phyloP scores from a whole-genome alignment of 2,888 invertebrate genomes.

The Diadegma fenestrale region DNA sequence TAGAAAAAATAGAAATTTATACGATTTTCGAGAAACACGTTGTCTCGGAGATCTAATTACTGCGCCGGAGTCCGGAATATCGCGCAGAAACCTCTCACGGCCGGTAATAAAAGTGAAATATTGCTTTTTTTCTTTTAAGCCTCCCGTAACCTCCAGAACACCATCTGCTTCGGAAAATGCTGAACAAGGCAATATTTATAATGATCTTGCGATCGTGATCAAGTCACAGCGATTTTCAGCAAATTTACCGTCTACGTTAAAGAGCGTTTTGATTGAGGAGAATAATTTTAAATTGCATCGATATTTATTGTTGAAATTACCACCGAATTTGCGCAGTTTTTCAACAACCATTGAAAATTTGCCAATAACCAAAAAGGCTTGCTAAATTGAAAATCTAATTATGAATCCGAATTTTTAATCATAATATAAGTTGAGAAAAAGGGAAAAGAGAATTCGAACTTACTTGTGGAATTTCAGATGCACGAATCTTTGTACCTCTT shows the following conservation, averaged over 20 bases:
- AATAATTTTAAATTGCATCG: neutral
- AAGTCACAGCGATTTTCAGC: neutral
- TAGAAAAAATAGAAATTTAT: neutral
- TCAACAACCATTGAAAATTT: too few species aligned
- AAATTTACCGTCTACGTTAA: neutral
- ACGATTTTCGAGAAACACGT: neutral
- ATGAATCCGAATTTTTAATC: too few species aligned
- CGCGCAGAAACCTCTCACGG: neutral
- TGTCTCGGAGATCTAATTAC: neutral
- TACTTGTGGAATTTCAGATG: too few species aligned
- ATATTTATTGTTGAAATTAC: neutral
- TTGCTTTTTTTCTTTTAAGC: neutral
- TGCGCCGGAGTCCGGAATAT: neutral
- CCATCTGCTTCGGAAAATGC: slow-evolving; percentile 12
- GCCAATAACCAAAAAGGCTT: too few species aligned
- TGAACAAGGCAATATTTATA: slow-evolving; percentile 1
- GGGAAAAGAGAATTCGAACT: too few species aligned
- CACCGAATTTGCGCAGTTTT: too few species aligned
- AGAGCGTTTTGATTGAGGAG: neutral
- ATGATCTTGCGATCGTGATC: neutral
- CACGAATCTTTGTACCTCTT: too few species aligned
- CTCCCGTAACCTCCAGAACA: neutral
- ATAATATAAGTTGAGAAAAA: too few species aligned
- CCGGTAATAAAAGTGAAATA: neutral
- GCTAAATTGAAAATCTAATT: neutral